Percentiles rank a stretch among this genome's conserved stretches.
Conservation (phyloP, 1,140 invertebrate genomes). For the Scaptomyza pallida region DNA sequence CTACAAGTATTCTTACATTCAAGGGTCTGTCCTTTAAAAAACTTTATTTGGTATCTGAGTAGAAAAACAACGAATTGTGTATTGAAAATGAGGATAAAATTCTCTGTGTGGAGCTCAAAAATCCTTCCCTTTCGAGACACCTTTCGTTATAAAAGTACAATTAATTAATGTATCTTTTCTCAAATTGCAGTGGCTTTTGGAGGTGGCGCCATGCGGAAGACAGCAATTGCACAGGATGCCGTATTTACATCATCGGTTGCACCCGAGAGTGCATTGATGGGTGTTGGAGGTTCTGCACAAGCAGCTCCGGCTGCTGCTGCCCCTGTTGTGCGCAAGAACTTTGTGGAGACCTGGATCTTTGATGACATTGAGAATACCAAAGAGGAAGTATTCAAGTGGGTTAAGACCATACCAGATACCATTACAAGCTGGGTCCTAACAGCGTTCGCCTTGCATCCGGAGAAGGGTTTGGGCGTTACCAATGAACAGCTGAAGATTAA, state of each 20-base stretch:
- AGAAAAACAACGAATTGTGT: too few relatives aligned
- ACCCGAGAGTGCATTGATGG: background rate
- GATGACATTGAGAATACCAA: slow-evolving; percentile 70
- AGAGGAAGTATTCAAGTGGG: slow-evolving; percentile 81
- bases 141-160: too few relatives aligned
- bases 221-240: slow-evolving; percentile 3
- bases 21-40: too few relatives aligned
- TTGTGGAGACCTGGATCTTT: slow-evolving; percentile 79
- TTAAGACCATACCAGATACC: slow-evolving; percentile 90
- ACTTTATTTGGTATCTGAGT: too few relatives aligned
- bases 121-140: background rate
- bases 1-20: too few relatives aligned
- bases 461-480: slow-evolving; percentile 93
- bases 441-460: slow-evolving; percentile 94
- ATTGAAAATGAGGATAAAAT: background rate
- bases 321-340: slow-evolving; percentile 65
- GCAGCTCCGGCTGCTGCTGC: background rate
- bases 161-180: background rate
- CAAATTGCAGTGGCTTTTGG: slow-evolving; percentile 27
- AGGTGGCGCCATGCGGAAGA: slow-evolving; percentile 48
- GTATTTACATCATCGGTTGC: slow-evolving; percentile 2
- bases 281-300: background rate
- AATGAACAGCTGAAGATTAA: slow-evolving; percentile 89
- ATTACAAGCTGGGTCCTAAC: slow-evolving; percentile 97
- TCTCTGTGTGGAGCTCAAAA: too few relatives aligned